Percentiles rank a stretch among this genome's conserved stretches.
Conservation (phyloP, 2,888 invertebrate species). For the Pterostichus niger region DNA sequence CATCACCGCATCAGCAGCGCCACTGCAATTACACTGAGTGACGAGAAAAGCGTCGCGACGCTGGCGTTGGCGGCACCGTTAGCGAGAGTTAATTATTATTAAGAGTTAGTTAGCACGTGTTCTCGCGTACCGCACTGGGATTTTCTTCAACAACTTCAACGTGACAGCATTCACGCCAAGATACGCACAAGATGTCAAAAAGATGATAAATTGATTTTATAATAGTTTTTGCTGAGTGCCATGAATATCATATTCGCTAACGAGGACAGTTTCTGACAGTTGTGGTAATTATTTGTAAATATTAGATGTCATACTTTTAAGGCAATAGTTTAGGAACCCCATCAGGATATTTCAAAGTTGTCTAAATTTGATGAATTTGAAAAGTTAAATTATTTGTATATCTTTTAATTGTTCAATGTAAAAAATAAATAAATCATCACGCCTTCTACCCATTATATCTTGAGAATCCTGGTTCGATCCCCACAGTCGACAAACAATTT, state of each 20-base stretch:
- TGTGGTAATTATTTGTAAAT: neutral
- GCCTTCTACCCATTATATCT: too few species aligned
- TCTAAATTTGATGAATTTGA: too few species aligned
- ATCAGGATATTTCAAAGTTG: too few species aligned
- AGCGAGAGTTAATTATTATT: slow-evolving; percentile 2
- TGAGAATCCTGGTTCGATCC: too few species aligned
- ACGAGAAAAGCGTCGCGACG: neutral
- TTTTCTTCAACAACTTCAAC: neutral
- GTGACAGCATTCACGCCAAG: slow-evolving; percentile 12
- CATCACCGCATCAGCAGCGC: neutral
- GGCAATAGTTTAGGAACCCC: too few species aligned
- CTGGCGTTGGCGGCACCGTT: neutral
- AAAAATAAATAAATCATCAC: too few species aligned
- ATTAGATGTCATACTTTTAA: neutral
- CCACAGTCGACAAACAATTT: too few species aligned
- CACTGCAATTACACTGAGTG: neutral
- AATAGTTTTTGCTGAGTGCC: slow-evolving; percentile 1
- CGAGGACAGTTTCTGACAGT: neutral
- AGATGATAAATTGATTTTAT: slow-evolving; percentile 8
- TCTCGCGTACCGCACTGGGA: slow-evolving; percentile 7
- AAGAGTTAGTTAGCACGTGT: slow-evolving; percentile 10
- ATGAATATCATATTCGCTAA: neutral
- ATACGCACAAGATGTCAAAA: neutral
- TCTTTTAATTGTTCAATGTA: too few species aligned
- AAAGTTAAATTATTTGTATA: too few species aligned